These are phyloP conservation scores for Cyclophora albipunctata DNA, from an alignment of 2,888 invertebrate genomes.

Conservation along the genomic window DNA sequence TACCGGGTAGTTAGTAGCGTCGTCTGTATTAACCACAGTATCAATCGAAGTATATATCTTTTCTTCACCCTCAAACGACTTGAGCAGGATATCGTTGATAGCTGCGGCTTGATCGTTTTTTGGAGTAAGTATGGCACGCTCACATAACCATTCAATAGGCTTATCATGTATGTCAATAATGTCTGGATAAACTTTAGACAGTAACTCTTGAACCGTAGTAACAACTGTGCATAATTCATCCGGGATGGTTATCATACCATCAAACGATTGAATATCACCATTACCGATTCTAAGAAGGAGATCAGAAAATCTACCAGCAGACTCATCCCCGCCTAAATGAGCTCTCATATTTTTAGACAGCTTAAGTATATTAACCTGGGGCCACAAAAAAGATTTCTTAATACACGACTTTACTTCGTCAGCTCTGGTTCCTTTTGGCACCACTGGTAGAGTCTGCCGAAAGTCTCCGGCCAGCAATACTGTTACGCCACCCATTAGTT, in stretches of 20 bases:
- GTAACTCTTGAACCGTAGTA: constrained; percentile 12
- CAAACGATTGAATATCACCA: constrained; percentile 20
- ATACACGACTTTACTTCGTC: constrained; percentile 13
- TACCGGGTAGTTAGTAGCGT: constrained; percentile 17
- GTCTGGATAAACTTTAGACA: constrained; percentile 16
- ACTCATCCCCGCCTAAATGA: constrained; percentile 18
- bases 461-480: constrained; percentile 19
- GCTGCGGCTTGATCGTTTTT: constrained; percentile 13
- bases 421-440: constrained; percentile 16
- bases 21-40: constrained; percentile 13
- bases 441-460: constrained; percentile 20
- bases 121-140: constrained; percentile 16
- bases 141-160: constrained; percentile 10
- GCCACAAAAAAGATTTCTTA: constrained; percentile 21
- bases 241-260: constrained; percentile 19
- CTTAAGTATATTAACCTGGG: constrained; percentile 16
- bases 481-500: constrained; percentile 8
- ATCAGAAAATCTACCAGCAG: neutral
- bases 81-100: constrained; percentile 8
- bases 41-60: constrained; percentile 9
- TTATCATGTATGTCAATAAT: constrained; percentile 15
- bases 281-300: constrained; percentile 12
- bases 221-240: constrained; percentile 16
- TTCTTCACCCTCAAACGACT: constrained; percentile 4
- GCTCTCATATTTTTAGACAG: constrained; percentile 22